Evolutionary conservation across 2,888 invertebrate genomes (phyloP).

Genomic region (Pomacea canaliculata): DNA sequence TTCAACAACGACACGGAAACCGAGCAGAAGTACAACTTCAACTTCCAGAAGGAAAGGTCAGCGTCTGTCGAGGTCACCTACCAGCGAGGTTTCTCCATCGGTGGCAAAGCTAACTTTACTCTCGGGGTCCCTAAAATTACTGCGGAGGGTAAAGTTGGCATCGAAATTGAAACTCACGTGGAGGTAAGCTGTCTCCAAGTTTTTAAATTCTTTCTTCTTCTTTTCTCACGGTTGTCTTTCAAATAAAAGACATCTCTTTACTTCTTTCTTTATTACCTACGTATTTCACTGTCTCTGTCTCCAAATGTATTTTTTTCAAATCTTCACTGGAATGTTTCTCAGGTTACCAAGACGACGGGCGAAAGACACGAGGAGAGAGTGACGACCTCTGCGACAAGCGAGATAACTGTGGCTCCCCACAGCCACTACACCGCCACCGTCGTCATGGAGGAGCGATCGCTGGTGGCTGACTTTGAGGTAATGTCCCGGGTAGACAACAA

Average conservation of each 20-base stretch:
- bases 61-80: constrained; percentile 34
- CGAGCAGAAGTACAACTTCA: constrained; percentile 35
- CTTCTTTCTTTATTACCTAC: too few relatives aligned
- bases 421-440: constrained; percentile 35
- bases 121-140: constrained; percentile 34
- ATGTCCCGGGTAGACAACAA: neutral
- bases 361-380: constrained; percentile 37
- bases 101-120: constrained; percentile 36
- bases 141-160: constrained; percentile 4
- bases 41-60: constrained; percentile 33
- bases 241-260: too few relatives aligned
- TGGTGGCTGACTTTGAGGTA: constrained; percentile 33
- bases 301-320: too few relatives aligned
- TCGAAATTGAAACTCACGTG: constrained; percentile 18
- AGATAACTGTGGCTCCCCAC: constrained; percentile 33
- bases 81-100: constrained; percentile 39
- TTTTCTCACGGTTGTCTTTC: too few relatives aligned
- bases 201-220: neutral
- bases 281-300: too few relatives aligned
- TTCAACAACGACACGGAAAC: constrained; percentile 37
- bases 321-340: neutral
- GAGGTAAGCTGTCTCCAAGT: neutral
- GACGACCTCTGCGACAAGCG: constrained; percentile 36
- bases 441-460: constrained; percentile 30
- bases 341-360: constrained; percentile 38